Evolutionary conservation across 2,888 invertebrate genomes (phyloP).

Genomic region (Melinaea menophilus): DNA sequence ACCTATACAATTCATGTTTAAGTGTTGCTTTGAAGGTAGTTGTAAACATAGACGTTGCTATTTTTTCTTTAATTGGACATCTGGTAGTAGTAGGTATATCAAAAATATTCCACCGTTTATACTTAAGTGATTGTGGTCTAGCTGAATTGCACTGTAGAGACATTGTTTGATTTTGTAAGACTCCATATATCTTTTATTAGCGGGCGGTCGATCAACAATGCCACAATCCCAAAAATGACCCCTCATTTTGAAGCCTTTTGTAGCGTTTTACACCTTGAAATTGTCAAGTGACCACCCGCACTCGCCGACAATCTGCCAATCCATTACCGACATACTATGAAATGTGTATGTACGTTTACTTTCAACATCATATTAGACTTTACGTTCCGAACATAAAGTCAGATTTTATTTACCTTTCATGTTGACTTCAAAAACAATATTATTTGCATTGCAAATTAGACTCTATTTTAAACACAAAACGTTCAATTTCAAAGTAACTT

Average conservation of each 20-base stretch:
- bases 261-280: slow-evolving; percentile 32
- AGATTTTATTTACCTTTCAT: slow-evolving; percentile 1
- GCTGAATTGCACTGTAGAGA: too few relatives aligned
- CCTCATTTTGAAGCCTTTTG: slow-evolving; percentile 30
- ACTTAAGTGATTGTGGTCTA: too few relatives aligned
- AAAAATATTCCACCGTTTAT: too few relatives aligned
- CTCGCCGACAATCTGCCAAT: slow-evolving; percentile 38
- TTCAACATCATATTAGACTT: slow-evolving; percentile 3
- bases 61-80: too few relatives aligned
- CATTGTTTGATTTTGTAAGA: slow-evolving; percentile 3
- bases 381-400: background rate
- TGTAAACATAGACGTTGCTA: too few relatives aligned
- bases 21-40: too few relatives aligned
- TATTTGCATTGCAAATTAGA: slow-evolving; percentile 8
- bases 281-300: slow-evolving; percentile 38
- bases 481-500: slow-evolving; percentile 11
- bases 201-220: slow-evolving; percentile 28
- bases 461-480: background rate
- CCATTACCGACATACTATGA: slow-evolving; percentile 38
- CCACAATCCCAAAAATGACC: slow-evolving; percentile 30
- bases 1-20: too few relatives aligned
- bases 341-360: slow-evolving; percentile 24
- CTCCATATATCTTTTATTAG: slow-evolving; percentile 22
- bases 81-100: too few relatives aligned
- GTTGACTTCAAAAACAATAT: slow-evolving; percentile 8